Conservation (phyloP, 2,113 vertebrate genomes). For the Elephantulus edwardii region DNA sequence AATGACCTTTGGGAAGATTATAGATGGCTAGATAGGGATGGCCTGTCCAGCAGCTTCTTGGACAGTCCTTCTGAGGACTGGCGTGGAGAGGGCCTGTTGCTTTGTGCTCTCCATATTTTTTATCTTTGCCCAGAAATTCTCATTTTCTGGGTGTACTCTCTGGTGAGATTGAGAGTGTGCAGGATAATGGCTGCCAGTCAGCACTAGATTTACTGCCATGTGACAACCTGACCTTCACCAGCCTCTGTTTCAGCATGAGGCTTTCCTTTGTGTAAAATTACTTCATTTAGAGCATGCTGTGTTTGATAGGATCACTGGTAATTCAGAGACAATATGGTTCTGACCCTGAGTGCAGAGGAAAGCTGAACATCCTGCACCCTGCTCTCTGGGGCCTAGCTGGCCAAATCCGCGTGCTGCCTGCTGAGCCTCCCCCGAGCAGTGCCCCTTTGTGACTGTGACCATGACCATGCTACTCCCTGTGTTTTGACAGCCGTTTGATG, state of each 20-base stretch:
- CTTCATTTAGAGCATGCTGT: background rate
- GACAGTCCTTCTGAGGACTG: background rate
- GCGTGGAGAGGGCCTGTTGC: background rate
- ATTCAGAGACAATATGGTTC: background rate
- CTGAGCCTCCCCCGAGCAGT: no score
- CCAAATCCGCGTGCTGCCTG: constrained; percentile 32
- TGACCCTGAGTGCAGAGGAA: background rate
- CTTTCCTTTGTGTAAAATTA: background rate
- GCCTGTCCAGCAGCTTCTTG: background rate
- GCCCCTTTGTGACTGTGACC: background rate
- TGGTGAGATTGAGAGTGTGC: background rate
- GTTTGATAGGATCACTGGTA: background rate
- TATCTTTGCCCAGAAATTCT: constrained; percentile 8
- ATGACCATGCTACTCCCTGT: constrained; percentile 62
- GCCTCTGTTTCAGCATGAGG: background rate
- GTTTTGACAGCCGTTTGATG: constrained; percentile 93
- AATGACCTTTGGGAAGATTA: background rate
- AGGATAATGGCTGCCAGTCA: background rate
- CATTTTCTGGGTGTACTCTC: background rate
- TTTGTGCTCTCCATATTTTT: background rate
- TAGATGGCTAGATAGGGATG: background rate
- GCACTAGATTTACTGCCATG: background rate
- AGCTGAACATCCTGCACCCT: rapidly evolving
- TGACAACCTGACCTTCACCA: background rate
- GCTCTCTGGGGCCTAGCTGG: background rate